phyloP scores from a whole-genome alignment of 2,113 vertebrate species.

The Labeo catla region DNA sequence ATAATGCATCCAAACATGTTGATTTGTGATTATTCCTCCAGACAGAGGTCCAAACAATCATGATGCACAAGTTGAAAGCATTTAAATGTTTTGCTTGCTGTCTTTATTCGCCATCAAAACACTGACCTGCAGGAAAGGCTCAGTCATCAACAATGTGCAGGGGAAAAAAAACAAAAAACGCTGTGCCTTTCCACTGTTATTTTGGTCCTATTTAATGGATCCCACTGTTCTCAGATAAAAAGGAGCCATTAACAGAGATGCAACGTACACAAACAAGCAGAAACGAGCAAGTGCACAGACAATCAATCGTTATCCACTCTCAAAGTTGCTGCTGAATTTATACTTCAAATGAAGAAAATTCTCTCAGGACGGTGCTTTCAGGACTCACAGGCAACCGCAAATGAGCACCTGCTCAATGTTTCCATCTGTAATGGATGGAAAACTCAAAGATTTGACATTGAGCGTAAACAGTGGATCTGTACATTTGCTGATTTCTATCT shows the following conservation, averaged over 20 bases:
- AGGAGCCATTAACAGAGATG: conserved; percentile 51
- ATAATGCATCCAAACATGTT: background rate
- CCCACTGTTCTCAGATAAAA: conserved; percentile 45
- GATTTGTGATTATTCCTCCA: conserved; percentile 18
- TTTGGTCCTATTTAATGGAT: conserved; percentile 47
- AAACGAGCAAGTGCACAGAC: conserved; percentile 4
- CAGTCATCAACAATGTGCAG: conserved; percentile 31
- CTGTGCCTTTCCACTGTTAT: conserved; percentile 32
- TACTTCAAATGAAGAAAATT: conserved; percentile 52
- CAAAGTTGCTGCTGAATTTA: conserved; percentile 41
- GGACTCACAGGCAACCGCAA: conserved; percentile 45
- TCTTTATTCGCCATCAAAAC: conserved; percentile 18
- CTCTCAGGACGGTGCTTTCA: conserved; percentile 14
- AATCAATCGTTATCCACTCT: conserved; percentile 47
- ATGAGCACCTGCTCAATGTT: conserved; percentile 43
- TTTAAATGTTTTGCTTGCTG: conserved; percentile 4
- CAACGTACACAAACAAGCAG: conserved; percentile 31
- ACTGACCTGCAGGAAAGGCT: conserved; percentile 33
- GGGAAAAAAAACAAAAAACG: background rate
- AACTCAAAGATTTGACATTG: conserved; percentile 38
- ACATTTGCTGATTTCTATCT: conserved; percentile 50
- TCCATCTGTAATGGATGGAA: conserved; percentile 47
- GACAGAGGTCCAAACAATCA: conserved; percentile 12
- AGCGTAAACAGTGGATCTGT: conserved; percentile 38
- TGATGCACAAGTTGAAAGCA: conserved; percentile 23